Percentiles rank a stretch among this genome's conserved stretches.
Conservation (phyloP, 2,888 invertebrate species). For the Mycalesis mineus region DNA sequence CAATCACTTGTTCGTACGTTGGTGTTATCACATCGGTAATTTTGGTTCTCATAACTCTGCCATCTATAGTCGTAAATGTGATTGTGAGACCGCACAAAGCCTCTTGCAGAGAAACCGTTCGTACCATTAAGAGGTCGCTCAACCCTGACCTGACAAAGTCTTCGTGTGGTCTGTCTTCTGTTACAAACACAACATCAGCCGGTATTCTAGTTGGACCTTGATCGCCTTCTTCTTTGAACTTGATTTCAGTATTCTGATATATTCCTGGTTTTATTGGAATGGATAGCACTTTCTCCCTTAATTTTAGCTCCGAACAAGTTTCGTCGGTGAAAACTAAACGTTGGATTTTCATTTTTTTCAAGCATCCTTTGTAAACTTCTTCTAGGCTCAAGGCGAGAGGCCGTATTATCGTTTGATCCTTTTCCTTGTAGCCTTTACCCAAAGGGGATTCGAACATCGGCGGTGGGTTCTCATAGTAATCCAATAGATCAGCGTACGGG, state of each 20-base stretch:
- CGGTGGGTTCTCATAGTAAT: constrained; percentile 80
- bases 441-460: constrained; percentile 80
- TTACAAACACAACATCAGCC: constrained; percentile 86
- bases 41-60: constrained; percentile 81
- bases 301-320: constrained; percentile 79
- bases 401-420: constrained; percentile 68
- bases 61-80: constrained; percentile 83
- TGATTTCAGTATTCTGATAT: constrained; percentile 83
- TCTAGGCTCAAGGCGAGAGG: constrained; percentile 73
- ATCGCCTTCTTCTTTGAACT: constrained; percentile 88
- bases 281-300: constrained; percentile 84
- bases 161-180: constrained; percentile 84
- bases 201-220: constrained; percentile 85
- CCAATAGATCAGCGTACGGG: constrained; percentile 87
- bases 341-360: constrained; percentile 91
- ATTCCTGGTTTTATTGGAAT: constrained; percentile 87
- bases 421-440: constrained; percentile 81
- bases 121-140: constrained; percentile 81
- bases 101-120: constrained; percentile 81
- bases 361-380: constrained; percentile 83
- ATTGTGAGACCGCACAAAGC: constrained; percentile 84
- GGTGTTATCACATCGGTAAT: constrained; percentile 85
- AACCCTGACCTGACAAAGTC: constrained; percentile 80
- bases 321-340: constrained; percentile 82
- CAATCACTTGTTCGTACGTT: constrained; percentile 82